These are phyloP conservation scores for Pectinophora gossypiella DNA, from an alignment of 1,140 invertebrate genomes.

Conservation along the genomic window DNA sequence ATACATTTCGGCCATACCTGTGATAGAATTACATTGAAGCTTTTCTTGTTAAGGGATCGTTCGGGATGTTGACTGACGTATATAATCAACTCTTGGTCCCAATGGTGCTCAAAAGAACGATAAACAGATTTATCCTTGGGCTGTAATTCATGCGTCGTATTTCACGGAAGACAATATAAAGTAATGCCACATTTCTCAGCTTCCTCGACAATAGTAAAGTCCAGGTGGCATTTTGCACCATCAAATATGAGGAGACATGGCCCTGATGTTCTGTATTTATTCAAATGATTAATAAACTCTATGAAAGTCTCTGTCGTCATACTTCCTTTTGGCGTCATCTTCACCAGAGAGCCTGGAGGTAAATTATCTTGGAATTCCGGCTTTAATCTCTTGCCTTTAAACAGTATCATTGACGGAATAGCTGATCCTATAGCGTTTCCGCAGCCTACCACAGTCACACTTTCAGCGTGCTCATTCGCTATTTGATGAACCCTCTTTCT, in stretches of 20 bases:
- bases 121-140: constrained; percentile 39
- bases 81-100: constrained; percentile 27
- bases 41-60: constrained; percentile 15
- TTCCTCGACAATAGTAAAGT: constrained; percentile 33
- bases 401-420: constrained; percentile 45
- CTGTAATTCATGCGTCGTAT: constrained; percentile 59
- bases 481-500: constrained; percentile 35
- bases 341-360: constrained; percentile 11
- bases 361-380: constrained; percentile 17
- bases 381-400: constrained; percentile 25
- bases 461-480: constrained; percentile 45
- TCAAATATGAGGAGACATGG: constrained; percentile 38
- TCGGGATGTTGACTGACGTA: constrained; percentile 13
- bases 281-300: constrained; percentile 10
- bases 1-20: constrained; percentile 37
- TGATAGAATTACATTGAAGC: constrained; percentile 22
- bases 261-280: constrained; percentile 10
- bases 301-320: constrained; percentile 6
- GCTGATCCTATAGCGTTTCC: constrained; percentile 35
- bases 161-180: constrained; percentile 53
- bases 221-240: constrained; percentile 43
- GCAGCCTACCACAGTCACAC: constrained; percentile 43
- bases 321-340: constrained; percentile 4
- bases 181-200: constrained; percentile 38
- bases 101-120: constrained; percentile 32